Evolutionary conservation across 1,140 invertebrate genomes (phyloP).

Genomic region (Cherax destructor): DNA sequence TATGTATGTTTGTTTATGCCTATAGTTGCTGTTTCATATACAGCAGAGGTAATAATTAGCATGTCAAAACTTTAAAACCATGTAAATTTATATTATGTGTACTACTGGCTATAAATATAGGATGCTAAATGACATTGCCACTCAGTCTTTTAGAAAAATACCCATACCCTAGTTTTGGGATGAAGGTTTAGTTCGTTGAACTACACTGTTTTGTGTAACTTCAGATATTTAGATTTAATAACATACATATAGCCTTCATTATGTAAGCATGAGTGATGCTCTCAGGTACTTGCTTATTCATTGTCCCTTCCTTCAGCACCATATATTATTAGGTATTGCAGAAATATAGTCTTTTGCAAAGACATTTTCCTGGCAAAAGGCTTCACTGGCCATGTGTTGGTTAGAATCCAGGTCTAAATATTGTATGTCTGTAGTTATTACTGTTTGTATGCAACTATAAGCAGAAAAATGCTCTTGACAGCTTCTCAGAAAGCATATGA

Average conservation of each 20-base stretch:
- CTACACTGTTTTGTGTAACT: background rate
- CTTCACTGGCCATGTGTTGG: background rate
- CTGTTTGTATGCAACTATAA: constrained; percentile 5
- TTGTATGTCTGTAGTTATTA: background rate
- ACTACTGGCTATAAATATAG: background rate
- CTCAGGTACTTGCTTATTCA: background rate
- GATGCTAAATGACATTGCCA: background rate
- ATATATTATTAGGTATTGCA: background rate
- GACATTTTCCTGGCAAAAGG: background rate
- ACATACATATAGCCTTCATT: background rate
- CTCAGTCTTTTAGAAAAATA: background rate
- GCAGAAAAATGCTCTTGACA: constrained; percentile 7
- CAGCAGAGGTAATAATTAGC: background rate
- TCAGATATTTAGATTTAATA: background rate
- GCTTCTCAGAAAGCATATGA: constrained; percentile 3
- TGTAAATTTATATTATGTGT: background rate
- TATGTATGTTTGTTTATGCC: background rate
- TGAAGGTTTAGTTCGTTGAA: background rate
- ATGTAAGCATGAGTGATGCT: background rate
- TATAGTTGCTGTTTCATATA: background rate
- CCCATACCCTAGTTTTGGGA: background rate
- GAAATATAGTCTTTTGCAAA: background rate
- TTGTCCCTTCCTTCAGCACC: background rate
- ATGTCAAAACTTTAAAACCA: no score
- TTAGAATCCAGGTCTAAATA: background rate